A percentile compares a stretch with the other conserved stretches of the same genome.
Conservation (phyloP, 1,140 invertebrate species). For the Polyergus mexicanus region DNA sequence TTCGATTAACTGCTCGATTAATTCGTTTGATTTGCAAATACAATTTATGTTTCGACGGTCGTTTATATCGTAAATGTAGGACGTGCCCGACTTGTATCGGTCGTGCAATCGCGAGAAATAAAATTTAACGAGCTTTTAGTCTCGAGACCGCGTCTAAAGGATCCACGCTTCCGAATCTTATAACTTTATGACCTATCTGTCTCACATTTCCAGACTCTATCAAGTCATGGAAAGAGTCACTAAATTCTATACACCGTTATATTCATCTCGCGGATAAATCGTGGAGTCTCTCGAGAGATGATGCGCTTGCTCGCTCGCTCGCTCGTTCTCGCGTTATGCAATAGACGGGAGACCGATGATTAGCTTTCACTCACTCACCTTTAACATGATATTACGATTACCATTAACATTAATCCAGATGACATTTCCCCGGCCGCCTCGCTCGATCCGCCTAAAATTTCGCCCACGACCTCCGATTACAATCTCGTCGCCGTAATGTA, state of each 20-base stretch:
- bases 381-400: constrained; percentile 82
- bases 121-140: neutral
- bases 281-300: constrained; percentile 27
- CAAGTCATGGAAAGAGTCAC: neutral
- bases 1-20: constrained; percentile 1
- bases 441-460: constrained; percentile 75
- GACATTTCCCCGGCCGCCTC: constrained; percentile 70
- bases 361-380: constrained; percentile 83
- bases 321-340: constrained; percentile 69
- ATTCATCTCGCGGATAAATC: constrained; percentile 36
- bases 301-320: constrained; percentile 20
- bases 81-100: neutral
- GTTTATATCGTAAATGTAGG: constrained; percentile 5
- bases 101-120: constrained; percentile 9
- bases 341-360: constrained; percentile 75
- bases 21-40: neutral
- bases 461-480: constrained; percentile 12
- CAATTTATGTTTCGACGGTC: constrained; percentile 13
- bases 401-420: constrained; percentile 78
- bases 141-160: neutral
- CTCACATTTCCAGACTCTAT: neutral
- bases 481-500: neutral
- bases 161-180: neutral
- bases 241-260: constrained; percentile 42
- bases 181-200: constrained; percentile 16